Evolutionary conservation across 1,140 invertebrate genomes (phyloP).

Genomic region (Eriosoma lanigerum): DNA sequence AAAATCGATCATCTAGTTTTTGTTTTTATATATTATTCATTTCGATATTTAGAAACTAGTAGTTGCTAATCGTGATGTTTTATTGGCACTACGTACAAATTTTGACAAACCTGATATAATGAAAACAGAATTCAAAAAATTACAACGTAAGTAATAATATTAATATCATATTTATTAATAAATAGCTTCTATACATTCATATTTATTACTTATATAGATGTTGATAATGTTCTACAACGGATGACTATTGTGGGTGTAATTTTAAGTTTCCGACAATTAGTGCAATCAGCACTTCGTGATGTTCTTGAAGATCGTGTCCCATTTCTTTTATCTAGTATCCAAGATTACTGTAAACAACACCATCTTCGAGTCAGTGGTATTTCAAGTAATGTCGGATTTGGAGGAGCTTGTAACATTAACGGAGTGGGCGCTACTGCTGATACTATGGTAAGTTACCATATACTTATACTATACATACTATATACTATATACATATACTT

Average conservation of each 20-base stretch:
- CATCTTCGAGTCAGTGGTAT: not conserved
- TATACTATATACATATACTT: too few relatives aligned
- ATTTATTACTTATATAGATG: conserved; percentile 62
- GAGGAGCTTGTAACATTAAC: not conserved
- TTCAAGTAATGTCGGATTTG: not conserved
- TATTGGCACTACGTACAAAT: conserved; percentile 87
- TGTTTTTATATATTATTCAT: too few relatives aligned
- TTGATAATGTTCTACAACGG: conserved; percentile 90
- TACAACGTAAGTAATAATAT: conserved; percentile 68
- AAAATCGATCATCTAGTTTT: too few relatives aligned
- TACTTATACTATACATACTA: too few relatives aligned
- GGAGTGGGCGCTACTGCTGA: conserved; percentile 12
- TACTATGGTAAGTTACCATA: conserved; percentile 4
- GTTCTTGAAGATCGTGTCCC: conserved; percentile 93
- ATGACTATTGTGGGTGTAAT: conserved; percentile 99
- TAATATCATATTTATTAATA: too few relatives aligned
- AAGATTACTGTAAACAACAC: conserved; percentile 81
- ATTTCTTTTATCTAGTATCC: conserved; percentile 92
- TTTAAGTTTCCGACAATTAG: conserved; percentile 88
- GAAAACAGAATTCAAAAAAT: conserved; percentile 91
- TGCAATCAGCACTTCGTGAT: conserved; percentile 91
- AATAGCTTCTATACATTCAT: too few relatives aligned
- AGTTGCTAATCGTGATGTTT: conserved; percentile 86
- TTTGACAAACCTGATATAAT: conserved; percentile 98
- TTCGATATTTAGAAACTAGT: conserved; percentile 79